Base-by-base conservation (phyloP, 2,888 invertebrate species). In the Apantesis nais region DNA sequence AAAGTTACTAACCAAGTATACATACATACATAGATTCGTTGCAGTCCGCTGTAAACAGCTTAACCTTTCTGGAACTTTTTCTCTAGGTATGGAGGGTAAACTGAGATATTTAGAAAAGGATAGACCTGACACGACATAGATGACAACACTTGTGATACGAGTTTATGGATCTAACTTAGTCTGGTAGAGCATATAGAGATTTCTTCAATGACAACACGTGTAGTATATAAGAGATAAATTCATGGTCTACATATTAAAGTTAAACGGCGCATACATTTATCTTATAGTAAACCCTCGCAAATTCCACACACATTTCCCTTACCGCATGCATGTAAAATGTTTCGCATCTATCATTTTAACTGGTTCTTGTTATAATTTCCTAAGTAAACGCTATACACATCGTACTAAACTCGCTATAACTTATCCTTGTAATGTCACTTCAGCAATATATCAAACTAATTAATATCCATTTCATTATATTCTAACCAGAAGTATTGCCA, bases 401-500 rank as follows among this genome's bases (percentile, higher is more conserved):
- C 68, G 41, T 44, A 29, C 39, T 71, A 67, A 72, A 11, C 62
- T 34, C 74, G 64, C 73, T 63, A 82, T 83, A 82, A 82, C 67
- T 79, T 78, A 75, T 70, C 25, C 72, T 48, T 70, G 76, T 75
- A 74, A 77, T 73, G 71, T 79, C 76, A 76, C 71, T 79, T 77
- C 77, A 67, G 69, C 48, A 52, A 52, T 52, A 9, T 52, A 52
- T 88, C 88, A 85, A 78, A 76, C 76, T 78, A 77, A 83, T 81
- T 86, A 83, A 87, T 87, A 83, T 85, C 71, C 75, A 73, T 76
- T 76, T 78, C 79, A 81, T 79, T 82, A 79, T 83, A 84, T 79
- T 78, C 79, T 78, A 81, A 83, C 85, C 83, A 83, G 85, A 83
- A 79, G 82, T 82, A 74, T 66, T 73, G 74, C 78, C 78, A 25